These are phyloP conservation scores for Babyrousa celebensis DNA, from an alignment of 2,797 vertebrate species.

Conservation along the genomic window DNA sequence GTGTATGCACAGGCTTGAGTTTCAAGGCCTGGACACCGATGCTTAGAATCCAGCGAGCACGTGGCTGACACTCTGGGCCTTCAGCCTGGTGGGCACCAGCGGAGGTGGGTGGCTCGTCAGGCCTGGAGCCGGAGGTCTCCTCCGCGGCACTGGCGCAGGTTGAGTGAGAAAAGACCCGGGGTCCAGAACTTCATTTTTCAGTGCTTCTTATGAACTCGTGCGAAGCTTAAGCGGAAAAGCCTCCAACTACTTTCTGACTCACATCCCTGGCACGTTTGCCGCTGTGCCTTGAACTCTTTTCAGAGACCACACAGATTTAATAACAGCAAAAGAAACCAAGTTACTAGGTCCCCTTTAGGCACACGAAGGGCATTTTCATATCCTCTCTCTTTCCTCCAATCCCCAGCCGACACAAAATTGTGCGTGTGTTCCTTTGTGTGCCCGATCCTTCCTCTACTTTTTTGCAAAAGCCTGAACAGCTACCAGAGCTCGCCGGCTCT, in stretches of 20 bases:
- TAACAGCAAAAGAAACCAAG: not conserved
- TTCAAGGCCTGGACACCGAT: not conserved
- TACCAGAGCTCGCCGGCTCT: not conserved
- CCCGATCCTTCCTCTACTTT: not conserved
- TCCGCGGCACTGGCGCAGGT: not conserved
- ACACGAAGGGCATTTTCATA: not conserved
- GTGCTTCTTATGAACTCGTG: not conserved
- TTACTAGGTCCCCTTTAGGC: not conserved
- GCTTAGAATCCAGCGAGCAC: not conserved
- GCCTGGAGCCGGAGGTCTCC: not conserved
- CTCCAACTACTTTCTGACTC: not conserved
- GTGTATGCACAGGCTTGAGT: rapidly evolving
- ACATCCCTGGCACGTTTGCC: not conserved
- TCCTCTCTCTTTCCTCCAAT: not conserved
- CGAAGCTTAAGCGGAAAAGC: not conserved
- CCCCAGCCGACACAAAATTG: not conserved
- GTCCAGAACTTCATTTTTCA: not conserved
- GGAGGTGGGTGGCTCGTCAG: not conserved
- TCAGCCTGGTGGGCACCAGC: not conserved
- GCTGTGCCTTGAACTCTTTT: not conserved
- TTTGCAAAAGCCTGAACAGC: not conserved
- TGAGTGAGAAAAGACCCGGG: not conserved
- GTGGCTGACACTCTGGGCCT: rapidly evolving
- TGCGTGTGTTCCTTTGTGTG: not conserved
- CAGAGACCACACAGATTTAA: not conserved